Percentiles rank a stretch among this genome's conserved stretches.
Conservation (phyloP, 2,888 invertebrate species). For the Aproaerema taeniolella region DNA sequence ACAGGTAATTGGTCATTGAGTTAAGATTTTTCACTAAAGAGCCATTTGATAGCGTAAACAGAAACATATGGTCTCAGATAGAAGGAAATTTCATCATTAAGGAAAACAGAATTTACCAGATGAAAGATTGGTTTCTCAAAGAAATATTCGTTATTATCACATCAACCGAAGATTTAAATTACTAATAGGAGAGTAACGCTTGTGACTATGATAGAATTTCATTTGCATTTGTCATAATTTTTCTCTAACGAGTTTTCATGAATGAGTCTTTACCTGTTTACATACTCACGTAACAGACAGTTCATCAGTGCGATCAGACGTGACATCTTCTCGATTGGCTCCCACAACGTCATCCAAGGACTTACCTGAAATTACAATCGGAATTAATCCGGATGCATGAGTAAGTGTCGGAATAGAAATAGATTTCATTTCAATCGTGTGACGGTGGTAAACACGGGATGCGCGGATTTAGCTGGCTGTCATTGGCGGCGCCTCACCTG, state of each 20-base stretch:
- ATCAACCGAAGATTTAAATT: no score
- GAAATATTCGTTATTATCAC: neutral
- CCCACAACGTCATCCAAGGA: constrained; percentile 39
- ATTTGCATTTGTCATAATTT: no score
- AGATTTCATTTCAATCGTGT: constrained; percentile 10
- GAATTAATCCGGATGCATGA: constrained; percentile 21
- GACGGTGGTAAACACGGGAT: constrained; percentile 24
- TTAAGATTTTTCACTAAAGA: constrained; percentile 31
- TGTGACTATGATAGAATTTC: neutral
- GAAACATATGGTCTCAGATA: constrained; percentile 21
- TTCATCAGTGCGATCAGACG: no score
- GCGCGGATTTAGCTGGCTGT: constrained; percentile 20
- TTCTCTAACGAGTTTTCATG: no score
- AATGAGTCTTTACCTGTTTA: no score
- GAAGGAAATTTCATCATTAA: constrained; percentile 24
- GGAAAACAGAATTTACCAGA: constrained; percentile 15
- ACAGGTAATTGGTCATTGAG: constrained; percentile 33
- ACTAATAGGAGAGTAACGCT: constrained; percentile 3
- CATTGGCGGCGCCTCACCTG: constrained; percentile 34
- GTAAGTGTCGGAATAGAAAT: constrained; percentile 11
- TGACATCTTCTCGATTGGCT: no score
- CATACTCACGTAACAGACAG: no score
- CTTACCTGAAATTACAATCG: constrained; percentile 60
- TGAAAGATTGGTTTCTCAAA: neutral
- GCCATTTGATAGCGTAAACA: constrained; percentile 25